Evolutionary conservation across 2,113 vertebrate genomes (phyloP).

Genomic region (Carettochelys insculpta): DNA sequence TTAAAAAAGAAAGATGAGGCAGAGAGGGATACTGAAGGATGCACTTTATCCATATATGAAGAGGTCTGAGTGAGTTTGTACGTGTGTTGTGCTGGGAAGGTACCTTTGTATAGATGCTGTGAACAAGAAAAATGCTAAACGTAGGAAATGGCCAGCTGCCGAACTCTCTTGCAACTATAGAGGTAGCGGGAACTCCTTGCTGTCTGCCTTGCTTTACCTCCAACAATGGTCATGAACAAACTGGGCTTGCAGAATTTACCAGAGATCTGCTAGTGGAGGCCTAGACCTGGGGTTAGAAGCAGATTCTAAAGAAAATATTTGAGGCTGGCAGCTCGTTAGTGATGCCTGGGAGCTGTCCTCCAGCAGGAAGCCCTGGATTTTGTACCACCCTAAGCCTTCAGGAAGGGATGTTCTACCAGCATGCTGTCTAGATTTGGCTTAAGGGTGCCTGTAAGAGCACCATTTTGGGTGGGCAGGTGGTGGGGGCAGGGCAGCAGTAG

Average conservation of each 20-base stretch:
- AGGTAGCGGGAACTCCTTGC: background rate
- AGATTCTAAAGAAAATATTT: background rate
- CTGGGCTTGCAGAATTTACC: background rate
- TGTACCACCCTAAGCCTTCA: background rate
- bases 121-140: background rate
- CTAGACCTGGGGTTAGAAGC: background rate
- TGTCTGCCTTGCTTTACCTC: background rate
- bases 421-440: background rate
- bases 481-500: no score
- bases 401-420: background rate
- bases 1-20: no score
- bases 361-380: background rate
- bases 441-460: background rate
- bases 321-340: background rate
- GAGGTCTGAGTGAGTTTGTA: background rate
- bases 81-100: background rate
- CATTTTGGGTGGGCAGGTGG: no score
- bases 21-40: background rate
- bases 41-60: background rate
- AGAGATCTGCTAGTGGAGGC: background rate
- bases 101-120: background rate
- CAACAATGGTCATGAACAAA: background rate
- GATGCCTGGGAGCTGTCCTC: background rate
- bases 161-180: background rate
- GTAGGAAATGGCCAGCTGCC: background rate